Evolutionary conservation across 2,888 invertebrate species (phyloP).

Genomic region (Scrobipalpa costella): DNA sequence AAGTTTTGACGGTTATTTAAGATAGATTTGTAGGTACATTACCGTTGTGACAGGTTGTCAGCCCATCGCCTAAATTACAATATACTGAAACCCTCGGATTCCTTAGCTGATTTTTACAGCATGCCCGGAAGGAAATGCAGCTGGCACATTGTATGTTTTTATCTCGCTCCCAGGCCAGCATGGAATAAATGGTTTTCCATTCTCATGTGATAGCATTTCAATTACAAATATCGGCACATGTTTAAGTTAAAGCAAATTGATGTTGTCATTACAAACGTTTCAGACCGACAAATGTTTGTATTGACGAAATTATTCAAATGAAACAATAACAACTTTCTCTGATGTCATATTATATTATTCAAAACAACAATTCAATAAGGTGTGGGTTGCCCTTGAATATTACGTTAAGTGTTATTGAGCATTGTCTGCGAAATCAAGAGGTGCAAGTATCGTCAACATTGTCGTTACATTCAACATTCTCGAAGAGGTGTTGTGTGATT

Average conservation of each 20-base stretch:
- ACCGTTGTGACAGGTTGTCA: too few species aligned
- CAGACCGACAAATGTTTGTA: slow-evolving; percentile 45
- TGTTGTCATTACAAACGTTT: slow-evolving; percentile 42
- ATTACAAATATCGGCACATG: slow-evolving; percentile 39
- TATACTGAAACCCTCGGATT: too few species aligned
- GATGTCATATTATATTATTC: slow-evolving; percentile 42
- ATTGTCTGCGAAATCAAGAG: slow-evolving; percentile 7
- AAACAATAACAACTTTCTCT: slow-evolving; percentile 52
- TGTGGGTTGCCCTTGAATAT: slow-evolving; percentile 19
- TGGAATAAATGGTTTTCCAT: too few species aligned
- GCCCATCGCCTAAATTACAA: too few species aligned
- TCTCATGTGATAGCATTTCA: slow-evolving; percentile 30
- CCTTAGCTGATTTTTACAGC: too few species aligned
- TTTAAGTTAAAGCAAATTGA: slow-evolving; percentile 39
- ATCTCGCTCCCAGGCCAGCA: too few species aligned
- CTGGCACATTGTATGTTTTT: too few species aligned
- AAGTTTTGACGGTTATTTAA: too few species aligned
- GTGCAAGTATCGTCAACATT: slow-evolving; percentile 10
- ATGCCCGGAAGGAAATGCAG: too few species aligned
- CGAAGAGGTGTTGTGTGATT: too few species aligned
- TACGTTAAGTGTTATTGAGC: slow-evolving; percentile 10
- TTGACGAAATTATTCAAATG: slow-evolving; percentile 43
- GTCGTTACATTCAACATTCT: slow-evolving; percentile 7
- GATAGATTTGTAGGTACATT: too few species aligned
- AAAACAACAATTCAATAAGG: slow-evolving; percentile 31